Base-by-base conservation (phyloP, 2,797 vertebrate species). In the Acrossocheilus wenchowensis region DNA sequence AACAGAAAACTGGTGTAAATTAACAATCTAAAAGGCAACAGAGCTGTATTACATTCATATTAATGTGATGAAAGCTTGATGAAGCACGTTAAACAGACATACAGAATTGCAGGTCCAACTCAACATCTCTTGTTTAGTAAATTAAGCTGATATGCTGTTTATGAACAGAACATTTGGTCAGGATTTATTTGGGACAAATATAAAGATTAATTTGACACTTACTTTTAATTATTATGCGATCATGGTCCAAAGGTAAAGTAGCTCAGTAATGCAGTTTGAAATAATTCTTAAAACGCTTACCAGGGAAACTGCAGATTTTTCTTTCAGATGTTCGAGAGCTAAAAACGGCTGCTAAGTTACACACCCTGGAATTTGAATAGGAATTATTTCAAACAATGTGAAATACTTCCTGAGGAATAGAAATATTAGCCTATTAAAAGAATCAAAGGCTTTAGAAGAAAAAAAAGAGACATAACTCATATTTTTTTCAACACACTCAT, bases 41-140 rank as follows among this genome's bases (percentile, higher is more conserved):
- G 11, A 81, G 10, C 57, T 80, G 71, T 52, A 43, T 60, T 64
- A 66, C 85, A 86, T 86, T 86, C 57, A 54, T 86, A 81, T 50
- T 66, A 15, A 75, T 68, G 19, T 75, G 17, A 86, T 71, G 21
- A 80, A 73, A 64, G 78, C 52, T 73, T 15, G 30, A 73, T 7
- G 48, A 73, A 74, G 30, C 43, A 66, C 78, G 36, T 74, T 26
- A 52, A 74, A 52, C 30, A 23, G 62, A 85, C n/a, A 36, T 7
- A 71, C 9, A 71, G 36, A 71, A 85, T 30, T 4, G 11, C 17
- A 79, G 19, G n/a, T 60, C 39, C 52, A 71, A n/a, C 75, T 78
- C 21, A 54, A 11, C 34, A 21, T 41, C 48, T 66, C 12, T 52
- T 26, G 7, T 69, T 48, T 15, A 23, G 26, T 48, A 68, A 71